These are phyloP conservation scores for Fragum sueziense DNA, from an alignment of 2,888 invertebrate genomes.

Conservation along the genomic window DNA sequence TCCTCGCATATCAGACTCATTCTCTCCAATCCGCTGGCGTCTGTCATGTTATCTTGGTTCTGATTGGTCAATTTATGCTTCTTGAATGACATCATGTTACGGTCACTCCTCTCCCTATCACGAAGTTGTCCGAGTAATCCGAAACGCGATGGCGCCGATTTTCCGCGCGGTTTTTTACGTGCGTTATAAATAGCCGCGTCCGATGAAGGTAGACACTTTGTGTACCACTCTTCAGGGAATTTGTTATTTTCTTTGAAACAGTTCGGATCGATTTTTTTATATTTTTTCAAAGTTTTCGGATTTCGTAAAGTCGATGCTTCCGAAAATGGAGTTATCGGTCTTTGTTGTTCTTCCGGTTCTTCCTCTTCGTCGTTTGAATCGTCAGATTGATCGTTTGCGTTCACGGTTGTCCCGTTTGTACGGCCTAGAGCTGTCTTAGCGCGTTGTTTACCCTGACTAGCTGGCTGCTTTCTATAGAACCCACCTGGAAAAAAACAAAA, in stretches of 20 bases:
- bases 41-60: conserved; percentile 18
- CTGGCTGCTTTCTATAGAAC: not conserved
- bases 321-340: conserved; percentile 28
- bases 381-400: not conserved
- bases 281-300: conserved; percentile 42
- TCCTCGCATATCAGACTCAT: conserved; percentile 60
- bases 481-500: conserved; percentile 12
- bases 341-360: not conserved
- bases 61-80: conserved; percentile 31
- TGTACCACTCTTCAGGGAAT: conserved; percentile 65
- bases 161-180: conserved; percentile 44
- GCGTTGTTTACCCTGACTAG: conserved; percentile 19
- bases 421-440: conserved; percentile 44
- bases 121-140: conserved; percentile 43
- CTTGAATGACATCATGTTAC: conserved; percentile 36
- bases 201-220: conserved; percentile 60
- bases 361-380: conserved; percentile 1
- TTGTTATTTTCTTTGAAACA: conserved; percentile 57
- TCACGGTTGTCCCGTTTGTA: conserved; percentile 15
- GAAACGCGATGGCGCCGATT: conserved; percentile 56
- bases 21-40: conserved; percentile 27
- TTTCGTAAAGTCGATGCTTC: conserved; percentile 42
- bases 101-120: conserved; percentile 47
- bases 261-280: conserved; percentile 35
- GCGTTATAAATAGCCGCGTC: conserved; percentile 63